Base-by-base conservation (phyloP, 2,797 vertebrate genomes). In the Mormyrops boulengeri region DNA sequence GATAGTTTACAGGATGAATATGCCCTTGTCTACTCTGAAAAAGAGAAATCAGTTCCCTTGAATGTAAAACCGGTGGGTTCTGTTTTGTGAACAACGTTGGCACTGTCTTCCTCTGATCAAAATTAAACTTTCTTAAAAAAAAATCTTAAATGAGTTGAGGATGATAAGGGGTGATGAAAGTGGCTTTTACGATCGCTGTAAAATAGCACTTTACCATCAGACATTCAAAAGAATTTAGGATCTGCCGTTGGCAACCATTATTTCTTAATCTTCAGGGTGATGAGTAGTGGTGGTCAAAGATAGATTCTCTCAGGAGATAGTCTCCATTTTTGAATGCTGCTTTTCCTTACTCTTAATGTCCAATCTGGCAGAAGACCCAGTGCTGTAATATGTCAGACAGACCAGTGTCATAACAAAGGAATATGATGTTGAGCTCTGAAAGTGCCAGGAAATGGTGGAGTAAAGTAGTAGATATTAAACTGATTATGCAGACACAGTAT, bases 211-310 rank as follows among this genome's bases (percentile, higher is more conserved):
- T 86, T 82, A 66, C 73, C 89, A 86, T 91, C 86, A 90, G 91
- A 92, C 93, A 92, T 93, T 93, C 92, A 93, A 93, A 91, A 90
- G 90, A 90, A 80, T 91, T 89, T 84, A 89, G 92, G 91, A 91
- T 90, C 91, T 88, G 92, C 92, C 92, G 93, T 92, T 92, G 91
- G 89, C 91, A 91, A 89, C 90, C 41, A 90, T 91, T 57, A 19
- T 89, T 90, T 92, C 88, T 85, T 85, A 91, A 89, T 90, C 44
- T 6, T 38, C 11, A 7, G 86, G 87, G 55, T 12, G 7, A 86
- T 53, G 50, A 90, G 89, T 62, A 88, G 88, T 90, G 89, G 88
- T 91, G 89, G 88, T 91, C 90, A 82, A 88, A 88, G 89, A 90
- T 80, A 57, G 89, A 92, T 86, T 80, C 85, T 90, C 88, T 90